Base-by-base conservation (phyloP, 1,140 invertebrate species). In the Potamilus streckersoni region DNA sequence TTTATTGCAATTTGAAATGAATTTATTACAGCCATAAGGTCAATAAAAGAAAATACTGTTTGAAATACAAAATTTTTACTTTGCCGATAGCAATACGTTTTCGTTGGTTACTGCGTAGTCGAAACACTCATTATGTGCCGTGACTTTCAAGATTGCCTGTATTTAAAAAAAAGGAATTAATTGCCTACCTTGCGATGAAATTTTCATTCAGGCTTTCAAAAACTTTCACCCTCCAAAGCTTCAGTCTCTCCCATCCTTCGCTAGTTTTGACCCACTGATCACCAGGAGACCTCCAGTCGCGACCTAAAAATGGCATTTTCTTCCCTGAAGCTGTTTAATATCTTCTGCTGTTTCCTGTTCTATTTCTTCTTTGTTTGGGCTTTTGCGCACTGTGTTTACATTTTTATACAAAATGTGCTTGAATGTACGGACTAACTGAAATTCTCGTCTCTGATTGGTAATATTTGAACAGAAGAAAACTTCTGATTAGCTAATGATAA, bases 251-350 rank as follows among this genome's bases (percentile, higher is more conserved):
- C 89, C 89, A 90, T 71, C 97, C 96, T 90, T 97, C 96, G 81
- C 96, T 94, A 57, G 97, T 98, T 92, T 98, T 97, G 20, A 99
- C 96, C 98, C 98, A 99, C 86, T 95, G 95, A 90, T 99, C 97
- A 58, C 98, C 98, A 61, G 97, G 96, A 73, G 96, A 98, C 86
- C 97, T 81, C 91, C 92, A 93, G 81, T 93, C 92, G 85, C 89
- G 87, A 76, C 92, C 92, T 76, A 92, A 88, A 91, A 98, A 99
- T 82, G 97, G 97, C 97, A 99, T 99, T 74, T 71, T 90, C 57
- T 8, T 23, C 61, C 23, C 66, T 64, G 76, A n/a, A 19, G 70
- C 66, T 60, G n/a, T 55, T 27, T 69, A 64, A 38, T 15, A 70
- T 63, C 38, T 68, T 78, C 19, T n/a, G 16, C 8, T 5, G 63